phyloP scores from a whole-genome alignment of 1,140 invertebrate genomes.

The Sycobia sp. region DNA sequence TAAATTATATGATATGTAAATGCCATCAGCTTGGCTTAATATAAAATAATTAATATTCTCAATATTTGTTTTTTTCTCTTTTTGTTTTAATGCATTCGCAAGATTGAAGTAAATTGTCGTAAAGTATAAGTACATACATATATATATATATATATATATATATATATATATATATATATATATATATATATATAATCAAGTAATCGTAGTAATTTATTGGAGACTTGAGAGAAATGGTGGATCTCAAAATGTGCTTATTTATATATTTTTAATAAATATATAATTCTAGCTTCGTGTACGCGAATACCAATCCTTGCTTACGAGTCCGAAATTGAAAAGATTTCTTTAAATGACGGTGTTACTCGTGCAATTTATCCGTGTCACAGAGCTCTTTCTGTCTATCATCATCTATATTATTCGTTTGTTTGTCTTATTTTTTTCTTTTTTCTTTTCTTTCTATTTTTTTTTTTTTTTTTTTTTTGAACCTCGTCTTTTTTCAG shows the following conservation, averaged over 20 bases:
- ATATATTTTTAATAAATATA: no score
- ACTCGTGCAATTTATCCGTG: slow-evolving; percentile 3
- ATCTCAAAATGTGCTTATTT: slow-evolving; percentile 56
- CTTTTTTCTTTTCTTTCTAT: slow-evolving; percentile 9
- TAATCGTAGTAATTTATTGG: slow-evolving; percentile 59
- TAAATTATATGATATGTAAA: slow-evolving; percentile 36
- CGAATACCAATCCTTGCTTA: no score
- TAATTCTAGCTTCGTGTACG: no score
- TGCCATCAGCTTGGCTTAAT: slow-evolving; percentile 57
- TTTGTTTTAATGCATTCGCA: slow-evolving; percentile 59
- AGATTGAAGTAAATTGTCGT: slow-evolving; percentile 61
- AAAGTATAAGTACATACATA: slow-evolving; percentile 61
- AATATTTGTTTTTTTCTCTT: slow-evolving; percentile 52
- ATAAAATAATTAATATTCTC: slow-evolving; percentile 57
- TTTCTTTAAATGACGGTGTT: no score
- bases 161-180: no score
- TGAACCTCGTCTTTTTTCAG: slow-evolving; percentile 10
- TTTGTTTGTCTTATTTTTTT: no score
- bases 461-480: slow-evolving; percentile 19
- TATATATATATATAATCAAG: no score
- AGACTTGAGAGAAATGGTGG: slow-evolving; percentile 54
- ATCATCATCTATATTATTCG: slow-evolving; percentile 3
- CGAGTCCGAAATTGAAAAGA: no score
- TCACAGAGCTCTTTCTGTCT: slow-evolving; percentile 15
- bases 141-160: no score